Conservation (phyloP, 2,113 vertebrate genomes). For the Odontophorus gujanensis region DNA sequence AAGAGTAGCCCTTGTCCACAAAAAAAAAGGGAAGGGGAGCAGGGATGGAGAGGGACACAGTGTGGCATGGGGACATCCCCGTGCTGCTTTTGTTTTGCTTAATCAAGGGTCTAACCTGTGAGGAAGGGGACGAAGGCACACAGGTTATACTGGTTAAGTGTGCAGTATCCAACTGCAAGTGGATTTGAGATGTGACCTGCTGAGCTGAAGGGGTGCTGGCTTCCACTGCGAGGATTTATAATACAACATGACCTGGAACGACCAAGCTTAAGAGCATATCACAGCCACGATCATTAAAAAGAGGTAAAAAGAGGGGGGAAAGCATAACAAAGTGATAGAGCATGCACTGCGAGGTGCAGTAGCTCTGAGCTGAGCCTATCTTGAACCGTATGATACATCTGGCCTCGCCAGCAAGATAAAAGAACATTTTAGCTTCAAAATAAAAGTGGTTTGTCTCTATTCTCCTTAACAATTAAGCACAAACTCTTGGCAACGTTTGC, state of each 20-base stretch:
- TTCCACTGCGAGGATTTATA: background rate
- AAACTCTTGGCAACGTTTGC: constrained; percentile 41
- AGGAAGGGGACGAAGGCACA: background rate
- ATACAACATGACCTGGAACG: background rate
- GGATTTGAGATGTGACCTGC: background rate
- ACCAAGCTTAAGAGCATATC: background rate
- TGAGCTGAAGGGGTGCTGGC: background rate
- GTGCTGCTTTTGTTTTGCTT: background rate
- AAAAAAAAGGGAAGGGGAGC: constrained; percentile 44
- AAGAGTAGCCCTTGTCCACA: constrained; percentile 36
- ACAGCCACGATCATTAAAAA: background rate
- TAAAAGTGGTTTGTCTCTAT: constrained; percentile 46
- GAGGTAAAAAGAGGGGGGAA: background rate
- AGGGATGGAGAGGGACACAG: background rate
- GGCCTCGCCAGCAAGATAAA: constrained; percentile 13
- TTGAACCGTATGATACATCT: background rate
- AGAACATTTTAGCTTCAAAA: constrained; percentile 50
- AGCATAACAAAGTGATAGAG: background rate
- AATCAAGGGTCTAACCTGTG: background rate
- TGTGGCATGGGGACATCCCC: background rate
- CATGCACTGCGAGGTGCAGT: background rate
- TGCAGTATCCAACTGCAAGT: constrained; percentile 2
- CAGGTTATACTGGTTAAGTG: constrained; percentile 25
- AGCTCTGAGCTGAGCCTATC: background rate
- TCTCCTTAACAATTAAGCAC: constrained; percentile 43